Conservation (phyloP, 2,888 invertebrate species). For the Pyrgus malvae region DNA sequence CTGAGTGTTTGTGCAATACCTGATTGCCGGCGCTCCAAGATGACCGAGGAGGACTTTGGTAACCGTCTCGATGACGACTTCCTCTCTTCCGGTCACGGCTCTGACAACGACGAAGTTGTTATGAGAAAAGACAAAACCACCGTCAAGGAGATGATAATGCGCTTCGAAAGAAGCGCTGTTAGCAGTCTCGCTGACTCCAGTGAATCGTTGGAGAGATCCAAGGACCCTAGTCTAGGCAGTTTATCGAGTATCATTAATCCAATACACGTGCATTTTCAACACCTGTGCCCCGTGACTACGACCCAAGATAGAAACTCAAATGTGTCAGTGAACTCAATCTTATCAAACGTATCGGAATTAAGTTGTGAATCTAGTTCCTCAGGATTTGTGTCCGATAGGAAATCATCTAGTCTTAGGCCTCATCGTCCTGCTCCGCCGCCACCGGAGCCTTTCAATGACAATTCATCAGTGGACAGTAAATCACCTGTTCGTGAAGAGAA, state of each 20-base stretch:
- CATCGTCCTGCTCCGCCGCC: slow-evolving; percentile 76
- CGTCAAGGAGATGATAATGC: slow-evolving; percentile 72
- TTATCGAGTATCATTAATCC: slow-evolving; percentile 70
- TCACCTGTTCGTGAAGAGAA: slow-evolving; percentile 48
- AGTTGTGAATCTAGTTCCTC: slow-evolving; percentile 77
- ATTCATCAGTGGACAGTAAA: slow-evolving; percentile 53
- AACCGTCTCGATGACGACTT: slow-evolving; percentile 58
- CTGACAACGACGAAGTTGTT: slow-evolving; percentile 64
- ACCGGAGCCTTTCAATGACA: slow-evolving; percentile 63
- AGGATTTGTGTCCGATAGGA: slow-evolving; percentile 72
- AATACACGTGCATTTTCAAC: slow-evolving; percentile 63
- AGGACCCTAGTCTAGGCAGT: slow-evolving; percentile 60
- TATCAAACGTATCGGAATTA: slow-evolving; percentile 72
- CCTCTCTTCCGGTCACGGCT: slow-evolving; percentile 53
- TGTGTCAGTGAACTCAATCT: slow-evolving; percentile 75
- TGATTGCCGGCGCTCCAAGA: slow-evolving; percentile 50
- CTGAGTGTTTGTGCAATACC: slow-evolving; percentile 58
- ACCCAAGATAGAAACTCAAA: slow-evolving; percentile 72
- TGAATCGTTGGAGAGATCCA: slow-evolving; percentile 63
- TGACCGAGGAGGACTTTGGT: slow-evolving; percentile 70
- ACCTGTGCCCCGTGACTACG: slow-evolving; percentile 60
- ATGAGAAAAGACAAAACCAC: slow-evolving; percentile 62
- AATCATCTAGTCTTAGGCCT: slow-evolving; percentile 58
- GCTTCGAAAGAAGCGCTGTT: slow-evolving; percentile 65
- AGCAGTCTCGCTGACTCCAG: slow-evolving; percentile 54